These are phyloP conservation scores for Choloepus hoffmanni DNA, from an alignment of 2,113 vertebrate species.

Conservation along the genomic window DNA sequence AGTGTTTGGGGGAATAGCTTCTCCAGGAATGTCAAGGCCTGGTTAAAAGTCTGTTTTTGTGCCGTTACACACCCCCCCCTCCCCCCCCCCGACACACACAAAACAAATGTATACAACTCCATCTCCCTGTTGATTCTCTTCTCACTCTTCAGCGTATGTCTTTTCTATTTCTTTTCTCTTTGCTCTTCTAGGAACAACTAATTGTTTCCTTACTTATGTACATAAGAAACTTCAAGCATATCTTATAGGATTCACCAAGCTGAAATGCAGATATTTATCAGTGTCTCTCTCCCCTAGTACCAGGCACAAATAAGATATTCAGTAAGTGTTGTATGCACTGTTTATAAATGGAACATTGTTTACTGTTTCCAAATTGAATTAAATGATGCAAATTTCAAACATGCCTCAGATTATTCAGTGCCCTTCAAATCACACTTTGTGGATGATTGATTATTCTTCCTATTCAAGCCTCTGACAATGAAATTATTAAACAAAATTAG, in stretches of 20 bases:
- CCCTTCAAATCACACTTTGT: neutral
- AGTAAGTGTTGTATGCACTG: neutral
- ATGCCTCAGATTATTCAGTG: neutral
- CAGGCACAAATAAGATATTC: neutral
- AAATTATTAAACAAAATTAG: constrained; percentile 13
- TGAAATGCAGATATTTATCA: neutral
- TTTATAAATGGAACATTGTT: too few relatives aligned
- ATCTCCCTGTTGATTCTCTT: neutral
- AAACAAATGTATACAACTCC: neutral
- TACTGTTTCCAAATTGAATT: neutral
- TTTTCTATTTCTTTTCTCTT: neutral
- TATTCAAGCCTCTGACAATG: neutral
- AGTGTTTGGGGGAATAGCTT: neutral
- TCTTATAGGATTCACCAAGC: neutral
- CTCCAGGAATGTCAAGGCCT: neutral
- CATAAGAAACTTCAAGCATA: constrained; percentile 2
- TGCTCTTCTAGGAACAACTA: neutral
- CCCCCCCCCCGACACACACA: too few relatives aligned
- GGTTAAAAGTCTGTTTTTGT: neutral
- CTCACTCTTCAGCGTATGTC: neutral
- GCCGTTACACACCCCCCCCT: neutral
- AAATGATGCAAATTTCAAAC: neutral
- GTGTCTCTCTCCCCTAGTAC: neutral
- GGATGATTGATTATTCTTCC: neutral
- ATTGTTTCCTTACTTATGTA: neutral